These are phyloP conservation scores for Phaethornis superciliosus DNA, from an alignment of 2,113 vertebrate species.

Conservation along the genomic window DNA sequence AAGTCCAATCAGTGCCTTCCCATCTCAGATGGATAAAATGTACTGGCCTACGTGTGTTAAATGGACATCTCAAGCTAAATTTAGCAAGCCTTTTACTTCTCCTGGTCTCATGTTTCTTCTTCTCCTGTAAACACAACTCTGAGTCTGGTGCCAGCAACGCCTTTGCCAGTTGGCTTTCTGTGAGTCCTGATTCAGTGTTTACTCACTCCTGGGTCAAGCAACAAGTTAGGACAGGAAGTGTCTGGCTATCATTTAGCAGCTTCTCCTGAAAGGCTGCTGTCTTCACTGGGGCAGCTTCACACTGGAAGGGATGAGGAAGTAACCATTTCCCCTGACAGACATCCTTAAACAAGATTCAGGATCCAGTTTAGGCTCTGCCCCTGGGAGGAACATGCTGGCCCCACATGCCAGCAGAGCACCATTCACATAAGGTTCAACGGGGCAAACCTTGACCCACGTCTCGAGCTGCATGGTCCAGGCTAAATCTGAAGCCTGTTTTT, in stretches of 20 bases:
- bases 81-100: constrained; percentile 55
- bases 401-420: neutral
- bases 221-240: constrained; percentile 64
- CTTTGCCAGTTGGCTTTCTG: constrained; percentile 66
- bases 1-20: neutral
- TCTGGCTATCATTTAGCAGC: constrained; percentile 50
- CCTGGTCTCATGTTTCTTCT: constrained; percentile 44
- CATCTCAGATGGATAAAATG: constrained; percentile 39
- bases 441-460: neutral
- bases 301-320: neutral
- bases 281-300: neutral
- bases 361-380: neutral
- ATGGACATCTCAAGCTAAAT: constrained; percentile 56
- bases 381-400: fast-evolving
- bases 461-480: neutral
- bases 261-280: constrained; percentile 37
- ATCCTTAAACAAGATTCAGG: neutral
- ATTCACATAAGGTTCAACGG: fast-evolving
- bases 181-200: constrained; percentile 61
- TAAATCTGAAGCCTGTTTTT: neutral
- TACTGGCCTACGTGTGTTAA: constrained; percentile 34
- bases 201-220: constrained; percentile 57
- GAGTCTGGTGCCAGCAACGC: neutral
- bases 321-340: neutral
- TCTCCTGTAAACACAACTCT: constrained; percentile 54